phyloP scores from a whole-genome alignment of 2,113 vertebrate species.

The Cnemophilus loriae region DNA sequence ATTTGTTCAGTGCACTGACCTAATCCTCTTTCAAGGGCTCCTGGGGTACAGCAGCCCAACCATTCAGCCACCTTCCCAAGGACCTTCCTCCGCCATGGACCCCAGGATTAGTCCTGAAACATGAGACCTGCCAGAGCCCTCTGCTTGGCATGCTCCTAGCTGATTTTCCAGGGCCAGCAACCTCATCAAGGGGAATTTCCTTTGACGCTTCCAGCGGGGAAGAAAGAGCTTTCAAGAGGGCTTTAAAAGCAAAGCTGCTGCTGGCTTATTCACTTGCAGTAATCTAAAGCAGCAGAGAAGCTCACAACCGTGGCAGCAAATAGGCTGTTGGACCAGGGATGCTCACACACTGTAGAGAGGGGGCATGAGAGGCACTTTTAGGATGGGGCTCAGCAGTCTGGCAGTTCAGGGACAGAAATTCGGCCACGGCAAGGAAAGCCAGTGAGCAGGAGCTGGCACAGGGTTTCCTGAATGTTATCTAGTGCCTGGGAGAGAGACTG shows the following conservation, averaged over 20 bases:
- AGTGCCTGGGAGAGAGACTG: background rate
- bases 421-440: background rate
- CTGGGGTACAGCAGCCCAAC: background rate
- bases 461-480: background rate
- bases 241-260: slow-evolving; percentile 6
- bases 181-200: background rate
- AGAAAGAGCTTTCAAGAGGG: background rate
- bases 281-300: background rate
- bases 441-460: accelerated
- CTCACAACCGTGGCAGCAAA: accelerated
- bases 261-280: background rate
- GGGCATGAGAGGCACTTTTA: accelerated
- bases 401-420: background rate
- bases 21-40: background rate
- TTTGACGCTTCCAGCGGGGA: background rate
- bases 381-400: background rate
- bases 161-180: background rate
- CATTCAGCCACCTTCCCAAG: background rate
- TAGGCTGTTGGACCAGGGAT: background rate
- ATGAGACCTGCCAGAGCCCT: background rate
- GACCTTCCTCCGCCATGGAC: background rate
- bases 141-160: background rate
- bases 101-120: background rate
- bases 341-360: accelerated
- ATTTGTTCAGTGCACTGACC: background rate